Percentiles rank a stretch among this genome's conserved stretches.
phyloP scores from a whole-genome alignment of 2,888 invertebrate species.

The Caenorhabditis afra region DNA sequence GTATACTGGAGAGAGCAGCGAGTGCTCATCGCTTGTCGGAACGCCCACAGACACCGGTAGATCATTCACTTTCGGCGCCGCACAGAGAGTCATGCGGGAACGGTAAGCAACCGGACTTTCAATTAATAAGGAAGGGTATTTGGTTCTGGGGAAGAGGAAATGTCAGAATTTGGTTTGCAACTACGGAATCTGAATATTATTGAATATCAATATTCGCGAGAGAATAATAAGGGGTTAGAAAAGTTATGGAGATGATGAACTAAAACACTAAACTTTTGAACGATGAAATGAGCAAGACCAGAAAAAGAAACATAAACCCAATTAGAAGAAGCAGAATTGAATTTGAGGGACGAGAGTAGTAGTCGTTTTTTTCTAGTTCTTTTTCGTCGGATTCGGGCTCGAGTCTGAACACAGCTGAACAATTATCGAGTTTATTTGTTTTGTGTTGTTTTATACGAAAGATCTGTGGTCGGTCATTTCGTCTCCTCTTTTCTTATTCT shows the following conservation, averaged over 20 bases:
- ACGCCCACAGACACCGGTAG: slow-evolving; percentile 79
- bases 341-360: not conserved
- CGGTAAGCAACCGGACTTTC: slow-evolving; percentile 35
- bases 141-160: not conserved
- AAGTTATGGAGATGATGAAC: no score
- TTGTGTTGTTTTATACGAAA: not conserved
- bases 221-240: no score
- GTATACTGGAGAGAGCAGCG: slow-evolving; percentile 79
- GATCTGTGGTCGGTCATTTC: slow-evolving; percentile 34
- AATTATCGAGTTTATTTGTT: not conserved
- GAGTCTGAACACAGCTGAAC: slow-evolving; percentile 4
- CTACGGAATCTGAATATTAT: no score
- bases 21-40: slow-evolving; percentile 78
- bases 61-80: slow-evolving; percentile 66
- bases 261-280: no score
- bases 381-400: no score
- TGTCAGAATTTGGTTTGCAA: no score
- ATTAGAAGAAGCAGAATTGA: not conserved
- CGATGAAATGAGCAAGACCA: not conserved
- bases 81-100: slow-evolving; percentile 74
- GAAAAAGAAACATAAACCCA: not conserved
- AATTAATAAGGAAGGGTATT: not conserved
- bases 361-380: slow-evolving; percentile 35
- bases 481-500: not conserved
- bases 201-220: no score